A percentile compares a stretch with the other conserved stretches of the same genome.
These are phyloP conservation scores for Bibio marci DNA, from an alignment of 2,888 invertebrate genomes.

Conservation along the genomic window DNA sequence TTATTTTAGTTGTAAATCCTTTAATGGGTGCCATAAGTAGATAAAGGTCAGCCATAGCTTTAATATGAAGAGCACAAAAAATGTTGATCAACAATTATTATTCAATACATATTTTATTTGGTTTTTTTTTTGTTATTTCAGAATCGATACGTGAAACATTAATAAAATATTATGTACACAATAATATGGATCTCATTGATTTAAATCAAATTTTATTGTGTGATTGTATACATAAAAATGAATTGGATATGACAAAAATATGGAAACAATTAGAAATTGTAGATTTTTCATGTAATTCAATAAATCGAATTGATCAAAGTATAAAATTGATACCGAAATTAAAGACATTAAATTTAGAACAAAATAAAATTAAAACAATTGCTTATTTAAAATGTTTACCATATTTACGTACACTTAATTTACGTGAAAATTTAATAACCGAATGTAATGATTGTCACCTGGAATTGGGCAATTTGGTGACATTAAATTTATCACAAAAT, in stretches of 20 bases:
- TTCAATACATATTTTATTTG: no score
- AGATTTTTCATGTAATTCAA: slow-evolving; percentile 63
- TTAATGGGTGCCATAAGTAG: no score
- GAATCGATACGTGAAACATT: no score
- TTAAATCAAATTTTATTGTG: slow-evolving; percentile 67
- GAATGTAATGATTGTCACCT: slow-evolving; percentile 62
- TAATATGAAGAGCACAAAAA: no score
- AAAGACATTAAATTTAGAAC: slow-evolving; percentile 51
- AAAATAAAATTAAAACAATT: slow-evolving; percentile 59
- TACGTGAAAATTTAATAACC: slow-evolving; percentile 62
- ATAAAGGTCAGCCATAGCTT: no score
- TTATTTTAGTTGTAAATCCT: no score
- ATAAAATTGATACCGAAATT: slow-evolving; percentile 59
- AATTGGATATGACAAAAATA: slow-evolving; percentile 17
- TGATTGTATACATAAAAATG: slow-evolving; percentile 60
- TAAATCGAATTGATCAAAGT: slow-evolving; percentile 61
- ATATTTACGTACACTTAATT: slow-evolving; percentile 53
- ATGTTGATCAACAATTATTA: no score
- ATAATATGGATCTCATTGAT: neutral
- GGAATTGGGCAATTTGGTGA: slow-evolving; percentile 75
- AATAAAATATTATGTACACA: neutral
- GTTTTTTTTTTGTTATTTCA: no score
- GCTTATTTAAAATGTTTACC: slow-evolving; percentile 64
- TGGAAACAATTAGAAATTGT: slow-evolving; percentile 53
- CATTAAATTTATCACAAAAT: slow-evolving; percentile 73